A percentile compares a stretch with the other conserved stretches of the same genome.
Conservation (phyloP, 1,140 invertebrate genomes). For the Holotrichia oblita region DNA sequence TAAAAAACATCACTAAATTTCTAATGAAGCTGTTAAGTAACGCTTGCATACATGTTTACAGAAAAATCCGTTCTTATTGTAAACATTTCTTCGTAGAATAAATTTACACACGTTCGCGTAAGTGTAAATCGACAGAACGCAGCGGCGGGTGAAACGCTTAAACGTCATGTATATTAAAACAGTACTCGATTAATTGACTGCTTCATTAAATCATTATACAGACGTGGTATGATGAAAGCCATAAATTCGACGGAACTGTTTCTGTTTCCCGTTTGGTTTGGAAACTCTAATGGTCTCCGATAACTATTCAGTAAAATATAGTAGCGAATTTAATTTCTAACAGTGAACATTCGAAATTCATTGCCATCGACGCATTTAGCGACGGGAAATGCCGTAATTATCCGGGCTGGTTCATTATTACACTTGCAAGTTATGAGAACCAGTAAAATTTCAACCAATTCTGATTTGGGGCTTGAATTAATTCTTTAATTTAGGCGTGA, state of each 20-base stretch:
- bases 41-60: conserved; percentile 1
- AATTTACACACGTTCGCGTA: neutral
- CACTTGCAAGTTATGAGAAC: too few relatives aligned
- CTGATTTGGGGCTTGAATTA: neutral
- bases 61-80: neutral
- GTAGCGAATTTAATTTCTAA: neutral
- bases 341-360: neutral
- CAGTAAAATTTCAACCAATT: neutral
- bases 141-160: neutral
- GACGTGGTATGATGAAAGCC: neutral
- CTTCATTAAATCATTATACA: conserved; percentile 32
- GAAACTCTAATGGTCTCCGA: neutral
- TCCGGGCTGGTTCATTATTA: neutral
- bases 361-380: neutral
- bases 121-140: conserved; percentile 17
- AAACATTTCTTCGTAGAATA: conserved; percentile 11
- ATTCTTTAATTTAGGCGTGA: neutral
- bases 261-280: conserved; percentile 18
- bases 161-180: conserved; percentile 12
- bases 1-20: neutral
- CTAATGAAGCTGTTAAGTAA: neutral
- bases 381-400: neutral
- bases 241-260: conserved; percentile 18
- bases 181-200: conserved; percentile 15
- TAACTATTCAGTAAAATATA: conserved; percentile 18